Evolutionary conservation across 2,797 vertebrate genomes (phyloP).

Genomic region (Luscinia megarhynchos): DNA sequence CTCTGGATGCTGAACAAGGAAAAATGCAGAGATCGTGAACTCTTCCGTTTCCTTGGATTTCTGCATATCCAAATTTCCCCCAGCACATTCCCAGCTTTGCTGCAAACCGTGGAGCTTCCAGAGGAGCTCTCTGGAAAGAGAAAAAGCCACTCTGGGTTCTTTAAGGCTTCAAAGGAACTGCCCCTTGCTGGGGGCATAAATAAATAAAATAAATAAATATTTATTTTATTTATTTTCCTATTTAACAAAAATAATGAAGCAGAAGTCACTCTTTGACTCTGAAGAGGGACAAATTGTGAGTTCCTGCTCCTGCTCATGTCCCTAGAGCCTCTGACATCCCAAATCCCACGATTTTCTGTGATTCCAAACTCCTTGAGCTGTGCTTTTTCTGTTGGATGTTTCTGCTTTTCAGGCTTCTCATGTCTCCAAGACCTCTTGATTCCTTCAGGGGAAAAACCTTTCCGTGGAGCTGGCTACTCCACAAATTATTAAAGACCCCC

Average conservation of each 20-base stretch:
- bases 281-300: neutral
- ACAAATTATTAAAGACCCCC: neutral
- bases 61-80: fast-evolving
- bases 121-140: neutral
- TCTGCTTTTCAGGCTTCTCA: neutral
- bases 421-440: neutral
- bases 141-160: neutral
- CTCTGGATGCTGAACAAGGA: neutral
- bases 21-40: fast-evolving
- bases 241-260: neutral
- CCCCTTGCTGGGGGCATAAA: neutral
- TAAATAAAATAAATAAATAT: too few relatives aligned
- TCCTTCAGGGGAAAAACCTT: neutral
- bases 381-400: neutral
- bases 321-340: neutral
- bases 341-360: fast-evolving
- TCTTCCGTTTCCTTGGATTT: neutral
- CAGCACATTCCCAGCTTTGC: neutral
- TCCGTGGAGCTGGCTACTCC: neutral
- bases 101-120: fast-evolving
- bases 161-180: neutral
- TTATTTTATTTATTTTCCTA: neutral
- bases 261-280: neutral
- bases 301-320: neutral
- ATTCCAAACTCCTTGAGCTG: neutral